Conservation (phyloP, 2,888 invertebrate species). For the Meandrusa payeni region DNA sequence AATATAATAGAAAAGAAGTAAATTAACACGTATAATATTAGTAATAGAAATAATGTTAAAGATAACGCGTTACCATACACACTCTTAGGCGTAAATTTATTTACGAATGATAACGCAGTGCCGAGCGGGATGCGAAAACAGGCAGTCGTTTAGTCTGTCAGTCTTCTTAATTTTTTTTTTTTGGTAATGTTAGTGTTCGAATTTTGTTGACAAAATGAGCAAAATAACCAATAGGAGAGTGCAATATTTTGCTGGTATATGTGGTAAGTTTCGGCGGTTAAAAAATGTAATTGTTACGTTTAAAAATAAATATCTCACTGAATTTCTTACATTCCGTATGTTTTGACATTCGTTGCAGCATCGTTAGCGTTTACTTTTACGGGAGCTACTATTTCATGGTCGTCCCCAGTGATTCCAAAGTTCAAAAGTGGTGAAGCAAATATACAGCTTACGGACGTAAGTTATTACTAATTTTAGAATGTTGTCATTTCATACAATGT, state of each 20-base stretch:
- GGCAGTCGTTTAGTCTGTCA: neutral
- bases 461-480: conserved; percentile 36
- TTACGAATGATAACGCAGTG: conserved; percentile 13
- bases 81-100: conserved; percentile 1
- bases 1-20: neutral
- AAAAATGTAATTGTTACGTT: conserved; percentile 25
- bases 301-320: too few relatives aligned
- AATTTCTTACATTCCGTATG: conserved; percentile 13
- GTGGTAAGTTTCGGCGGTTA: conserved; percentile 58
- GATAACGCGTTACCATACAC: conserved; percentile 20
- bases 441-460: conserved; percentile 63
- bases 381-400: conserved; percentile 73
- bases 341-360: conserved; percentile 43
- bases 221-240: conserved; percentile 48
- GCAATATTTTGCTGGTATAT: conserved; percentile 70
- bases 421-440: conserved; percentile 64
- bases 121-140: neutral
- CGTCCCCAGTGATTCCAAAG: conserved; percentile 79
- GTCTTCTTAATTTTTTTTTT: neutral
- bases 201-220: conserved; percentile 31
- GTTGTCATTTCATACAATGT: too few relatives aligned
- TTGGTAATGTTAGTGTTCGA: neutral
- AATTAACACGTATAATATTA: neutral
- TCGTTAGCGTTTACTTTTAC: conserved; percentile 69
- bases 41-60: conserved; percentile 6